Evolutionary conservation across 1,140 invertebrate genomes (phyloP).

Genomic region (Drosophila orena): DNA sequence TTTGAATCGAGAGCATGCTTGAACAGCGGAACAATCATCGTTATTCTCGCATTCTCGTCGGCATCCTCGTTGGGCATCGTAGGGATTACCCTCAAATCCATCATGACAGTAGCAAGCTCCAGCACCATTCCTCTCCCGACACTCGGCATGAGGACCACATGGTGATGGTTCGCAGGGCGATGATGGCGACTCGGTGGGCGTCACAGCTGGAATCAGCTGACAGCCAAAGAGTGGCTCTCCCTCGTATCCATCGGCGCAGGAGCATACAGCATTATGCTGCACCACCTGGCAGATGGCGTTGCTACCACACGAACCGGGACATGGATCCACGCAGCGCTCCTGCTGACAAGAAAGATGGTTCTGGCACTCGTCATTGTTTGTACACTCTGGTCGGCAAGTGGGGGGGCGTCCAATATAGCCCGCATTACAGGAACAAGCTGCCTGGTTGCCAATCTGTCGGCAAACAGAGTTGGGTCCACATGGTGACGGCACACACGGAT

Average conservation of each 20-base stretch:
- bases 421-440: constrained; percentile 90
- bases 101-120: constrained; percentile 89
- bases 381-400: constrained; percentile 88
- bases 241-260: constrained; percentile 89
- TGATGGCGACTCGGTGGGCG: constrained; percentile 85
- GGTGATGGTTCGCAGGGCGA: constrained; percentile 90
- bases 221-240: constrained; percentile 91
- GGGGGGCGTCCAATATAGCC: constrained; percentile 90
- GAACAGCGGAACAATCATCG: constrained; percentile 89
- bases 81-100: constrained; percentile 90
- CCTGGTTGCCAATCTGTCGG: constrained; percentile 88
- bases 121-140: constrained; percentile 88
- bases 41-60: constrained; percentile 91
- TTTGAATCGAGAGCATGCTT: constrained; percentile 90
- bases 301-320: constrained; percentile 84
- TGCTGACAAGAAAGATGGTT: constrained; percentile 89
- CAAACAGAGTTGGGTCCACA: constrained; percentile 93
- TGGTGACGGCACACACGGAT: constrained; percentile 91
- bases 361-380: constrained; percentile 88
- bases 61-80: constrained; percentile 87
- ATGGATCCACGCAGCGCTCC: constrained; percentile 87
- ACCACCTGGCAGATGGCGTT: constrained; percentile 86
- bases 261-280: constrained; percentile 91
- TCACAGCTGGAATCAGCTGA: constrained; percentile 74
- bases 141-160: constrained; percentile 89